A percentile compares a stretch with the other conserved stretches of the same genome.
Conservation (phyloP, 2,797 vertebrate genomes). For the Erithacus rubecula region DNA sequence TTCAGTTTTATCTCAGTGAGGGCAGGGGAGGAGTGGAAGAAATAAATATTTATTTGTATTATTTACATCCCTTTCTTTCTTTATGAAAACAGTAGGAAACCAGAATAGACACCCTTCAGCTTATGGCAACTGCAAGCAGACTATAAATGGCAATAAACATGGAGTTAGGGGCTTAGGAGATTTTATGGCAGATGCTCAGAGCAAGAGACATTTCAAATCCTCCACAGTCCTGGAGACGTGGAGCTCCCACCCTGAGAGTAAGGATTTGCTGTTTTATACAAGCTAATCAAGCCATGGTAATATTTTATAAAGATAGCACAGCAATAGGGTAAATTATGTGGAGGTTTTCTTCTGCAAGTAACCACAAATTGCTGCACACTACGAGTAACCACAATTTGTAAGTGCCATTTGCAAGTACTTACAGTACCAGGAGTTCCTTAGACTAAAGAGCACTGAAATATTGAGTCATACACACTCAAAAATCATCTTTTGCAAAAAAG, state of each 20-base stretch:
- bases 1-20: not conserved
- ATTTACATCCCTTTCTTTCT: not conserved
- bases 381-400: not conserved
- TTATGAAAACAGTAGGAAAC: not conserved
- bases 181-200: not conserved
- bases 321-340: not conserved
- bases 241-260: not conserved
- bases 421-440: not conserved
- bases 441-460: not conserved
- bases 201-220: not conserved
- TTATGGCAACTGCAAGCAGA: not conserved
- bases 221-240: not conserved
- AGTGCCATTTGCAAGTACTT: not conserved
- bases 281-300: not conserved
- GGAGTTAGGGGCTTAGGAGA: not conserved
- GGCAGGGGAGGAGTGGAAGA: not conserved
- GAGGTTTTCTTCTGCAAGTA: not conserved
- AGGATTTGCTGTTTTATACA: not conserved
- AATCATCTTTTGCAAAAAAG: slow-evolving; percentile 21
- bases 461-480: not conserved
- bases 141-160: not conserved
- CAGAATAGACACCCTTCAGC: not conserved
- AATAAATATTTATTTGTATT: not conserved
- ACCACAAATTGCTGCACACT: slow-evolving; percentile 9
- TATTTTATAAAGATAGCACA: slow-evolving; percentile 13